Base-by-base conservation (phyloP, 2,797 vertebrate species). In the Darevskia nairensis region DNA sequence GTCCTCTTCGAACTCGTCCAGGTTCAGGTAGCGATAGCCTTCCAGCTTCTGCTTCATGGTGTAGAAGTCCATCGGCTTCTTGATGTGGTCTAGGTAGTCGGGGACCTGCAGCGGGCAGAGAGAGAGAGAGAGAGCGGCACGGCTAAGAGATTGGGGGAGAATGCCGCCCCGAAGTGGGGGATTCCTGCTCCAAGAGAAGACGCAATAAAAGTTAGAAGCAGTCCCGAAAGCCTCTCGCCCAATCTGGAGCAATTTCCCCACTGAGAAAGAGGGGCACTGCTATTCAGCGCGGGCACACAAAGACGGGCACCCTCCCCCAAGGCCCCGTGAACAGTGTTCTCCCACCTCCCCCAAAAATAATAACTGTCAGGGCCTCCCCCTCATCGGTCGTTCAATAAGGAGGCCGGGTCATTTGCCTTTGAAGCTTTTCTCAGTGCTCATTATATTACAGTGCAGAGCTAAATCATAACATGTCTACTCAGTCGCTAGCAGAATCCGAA, bases 31-130 rank as follows among this genome's bases (percentile, higher is more conserved):
- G 94, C 97, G 98, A 93, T 99, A 98, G 80, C 98, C 98, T 95
- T 99, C 99, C 94, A 99, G 96, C 93, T 98, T 97, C 93, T 98
- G 98, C 96, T 98, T 99, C 99, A 99, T 99, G 77, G 98, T 99
- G 97, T 99, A 98, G 96, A 99, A 99, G 94, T 99, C 99, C 99
- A 99, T 99, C 0, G 99, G 99, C 87, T 98, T 98, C 96, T 99
- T 98, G 89, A 99, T 99, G 93, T 99, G 99, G 96, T 99, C 99
- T 95, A 99, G 95, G 94, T 99, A 99, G 95, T 99, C 99, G 3
- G 99, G 99, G 61, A 99, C 99, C 99, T 99, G 95, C 55, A 50
- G 0, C 66, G 91, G 86, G 88, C 90, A 86, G 93, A 93, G 19
- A 86, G 93, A 93, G 17, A 15, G 46, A 50, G 50, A 55, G 50